These are phyloP conservation scores for Rugalucina vietnamica DNA, from an alignment of 2,888 invertebrate species.

Conservation along the genomic window DNA sequence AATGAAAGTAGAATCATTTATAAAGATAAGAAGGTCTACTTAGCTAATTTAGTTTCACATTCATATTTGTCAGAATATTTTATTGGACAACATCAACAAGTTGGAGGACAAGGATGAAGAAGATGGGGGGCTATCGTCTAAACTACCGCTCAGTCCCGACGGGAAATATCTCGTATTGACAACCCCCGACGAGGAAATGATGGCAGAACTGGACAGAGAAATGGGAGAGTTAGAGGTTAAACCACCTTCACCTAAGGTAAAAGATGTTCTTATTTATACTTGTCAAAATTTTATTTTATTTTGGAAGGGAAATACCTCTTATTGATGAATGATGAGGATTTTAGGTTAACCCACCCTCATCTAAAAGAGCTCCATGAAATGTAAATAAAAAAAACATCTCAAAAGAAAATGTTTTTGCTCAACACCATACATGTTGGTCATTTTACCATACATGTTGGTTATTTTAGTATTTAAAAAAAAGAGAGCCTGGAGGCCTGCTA, in stretches of 20 bases:
- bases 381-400: too few relatives aligned
- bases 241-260: constrained; percentile 36
- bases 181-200: constrained; percentile 67
- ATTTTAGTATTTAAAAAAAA: too few relatives aligned
- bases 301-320: not conserved
- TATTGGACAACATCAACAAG: constrained; percentile 71
- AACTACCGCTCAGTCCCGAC: constrained; percentile 74
- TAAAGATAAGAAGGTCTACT: too few relatives aligned
- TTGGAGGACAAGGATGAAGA: constrained; percentile 70
- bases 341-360: too few relatives aligned
- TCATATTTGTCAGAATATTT: constrained; percentile 58
- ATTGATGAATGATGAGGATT: too few relatives aligned
- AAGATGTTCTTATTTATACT: not conserved
- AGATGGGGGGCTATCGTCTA: constrained; percentile 50
- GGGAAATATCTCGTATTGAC: constrained; percentile 77
- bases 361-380: too few relatives aligned
- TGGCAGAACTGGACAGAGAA: constrained; percentile 59
- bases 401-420: too few relatives aligned
- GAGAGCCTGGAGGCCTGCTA: too few relatives aligned
- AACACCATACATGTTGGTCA: too few relatives aligned
- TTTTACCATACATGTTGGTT: too few relatives aligned
- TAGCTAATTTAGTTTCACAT: too few relatives aligned
- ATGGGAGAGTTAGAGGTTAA: constrained; percentile 48
- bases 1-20: too few relatives aligned
- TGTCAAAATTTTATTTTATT: not conserved